Evolutionary conservation across 2,113 vertebrate genomes (phyloP), one percentile per base, ranked within the genome.

Genomic region (Istiophorus platypterus): DNA sequence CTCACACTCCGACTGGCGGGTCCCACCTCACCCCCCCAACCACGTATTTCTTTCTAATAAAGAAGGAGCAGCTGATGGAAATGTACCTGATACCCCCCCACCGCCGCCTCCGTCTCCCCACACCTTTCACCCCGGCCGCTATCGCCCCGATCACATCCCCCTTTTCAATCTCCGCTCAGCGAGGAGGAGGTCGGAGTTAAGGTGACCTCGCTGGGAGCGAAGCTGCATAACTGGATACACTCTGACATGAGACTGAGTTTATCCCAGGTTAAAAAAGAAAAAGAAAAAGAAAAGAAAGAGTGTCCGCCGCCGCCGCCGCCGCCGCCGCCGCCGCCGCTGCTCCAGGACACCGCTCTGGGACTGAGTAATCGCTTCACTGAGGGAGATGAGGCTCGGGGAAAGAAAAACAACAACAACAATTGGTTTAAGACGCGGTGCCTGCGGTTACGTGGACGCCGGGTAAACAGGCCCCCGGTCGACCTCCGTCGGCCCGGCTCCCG

Each of bases 171-270:
- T 65, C 22, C 0, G 3, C 52, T 66, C 45, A 37, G 86, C 82
- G 85, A 76, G 85, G 77, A 49, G 13, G 56, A 81, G 91, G 89
- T 86, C 85, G 72, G 79, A 83, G 85, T 39, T 87, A 79, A 88
- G 88, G 91, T 92, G 91, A 92, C 90, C 91, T 81, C 61, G 12
- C 14, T 66, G 73, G 85, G 80, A 90, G 83, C 76, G 77, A 80
- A 56, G 79, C 56, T 31, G 78, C 74, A 88, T 91, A 87, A 92
- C 88, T 89, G 84, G 83, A 89, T 78, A 76, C 77, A 82, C 62
- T 85, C 87, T 70, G 87, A 82, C 62, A 64, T 73, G 78, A 89
- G 82, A 92, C 88, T 83, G 86, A 88, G 86, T 90, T 92, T 91
- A 91, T 82, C 70, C 20, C 69, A 82, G 82, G 82, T 84, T 27